Percentiles rank a stretch among this genome's conserved stretches.
Conservation (phyloP, 2,797 vertebrate genomes). For the Coreius guichenoti region DNA sequence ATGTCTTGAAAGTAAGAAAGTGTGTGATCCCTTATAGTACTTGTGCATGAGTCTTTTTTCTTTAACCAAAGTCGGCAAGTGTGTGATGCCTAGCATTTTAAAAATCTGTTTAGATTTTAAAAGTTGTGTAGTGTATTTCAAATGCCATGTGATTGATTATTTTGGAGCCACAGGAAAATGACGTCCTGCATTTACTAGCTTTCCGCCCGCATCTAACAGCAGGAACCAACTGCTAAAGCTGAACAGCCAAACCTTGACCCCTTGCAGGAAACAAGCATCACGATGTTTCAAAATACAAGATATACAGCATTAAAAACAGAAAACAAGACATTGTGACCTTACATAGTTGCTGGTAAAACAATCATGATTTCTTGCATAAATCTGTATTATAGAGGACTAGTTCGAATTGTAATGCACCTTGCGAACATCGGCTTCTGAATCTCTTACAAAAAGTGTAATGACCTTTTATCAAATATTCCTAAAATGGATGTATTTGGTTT, state of each 20-base stretch:
- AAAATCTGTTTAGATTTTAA: neutral
- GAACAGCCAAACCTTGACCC: neutral
- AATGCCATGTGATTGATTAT: neutral
- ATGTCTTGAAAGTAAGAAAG: too few relatives aligned
- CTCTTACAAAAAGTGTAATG: slow-evolving; percentile 3
- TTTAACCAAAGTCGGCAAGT: neutral
- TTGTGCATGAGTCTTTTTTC: too few relatives aligned
- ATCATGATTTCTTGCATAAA: neutral
- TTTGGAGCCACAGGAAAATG: neutral
- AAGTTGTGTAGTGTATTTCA: neutral
- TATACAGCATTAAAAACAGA: neutral
- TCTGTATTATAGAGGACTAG: neutral
- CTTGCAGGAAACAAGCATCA: neutral
- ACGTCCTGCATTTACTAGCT: neutral
- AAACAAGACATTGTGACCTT: neutral
- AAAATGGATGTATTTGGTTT: slow-evolving; percentile 36
- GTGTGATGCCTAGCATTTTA: neutral
- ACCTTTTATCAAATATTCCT: slow-evolving; percentile 31
- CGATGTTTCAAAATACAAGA: neutral
- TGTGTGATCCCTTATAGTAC: too few relatives aligned
- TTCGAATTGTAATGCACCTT: neutral
- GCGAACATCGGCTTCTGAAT: slow-evolving; percentile 6
- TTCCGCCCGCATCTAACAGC: neutral
- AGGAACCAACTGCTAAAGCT: neutral
- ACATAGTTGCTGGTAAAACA: neutral